Conservation (phyloP, 2,113 vertebrate genomes). For the Bolborhynchus lineola region DNA sequence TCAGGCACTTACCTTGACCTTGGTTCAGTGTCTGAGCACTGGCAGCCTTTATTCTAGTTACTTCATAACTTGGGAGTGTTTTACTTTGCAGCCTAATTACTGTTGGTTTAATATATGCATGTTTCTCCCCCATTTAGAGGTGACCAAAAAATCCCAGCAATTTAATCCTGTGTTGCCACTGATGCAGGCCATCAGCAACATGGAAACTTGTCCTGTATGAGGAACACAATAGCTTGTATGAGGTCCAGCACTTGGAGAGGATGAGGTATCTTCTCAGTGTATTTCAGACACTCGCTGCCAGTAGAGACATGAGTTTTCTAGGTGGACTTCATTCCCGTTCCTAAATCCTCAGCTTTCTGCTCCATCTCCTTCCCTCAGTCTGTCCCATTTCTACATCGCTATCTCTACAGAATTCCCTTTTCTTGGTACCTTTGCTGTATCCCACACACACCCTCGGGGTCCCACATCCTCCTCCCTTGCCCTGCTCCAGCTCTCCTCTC, state of each 20-base stretch:
- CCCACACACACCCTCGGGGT: fast-evolving
- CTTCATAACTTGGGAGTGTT: not conserved
- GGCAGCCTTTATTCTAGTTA: not conserved
- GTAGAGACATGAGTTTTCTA: not conserved
- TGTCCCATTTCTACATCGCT: not conserved
- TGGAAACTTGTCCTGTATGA: not conserved
- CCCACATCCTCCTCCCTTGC: fast-evolving
- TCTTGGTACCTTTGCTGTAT: not conserved
- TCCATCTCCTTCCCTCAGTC: not conserved
- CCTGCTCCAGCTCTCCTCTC: not conserved
- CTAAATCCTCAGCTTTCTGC: not conserved
- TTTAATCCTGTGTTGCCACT: not conserved
- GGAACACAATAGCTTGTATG: not conserved
- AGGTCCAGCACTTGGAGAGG: not conserved
- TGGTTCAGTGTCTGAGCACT: not conserved
- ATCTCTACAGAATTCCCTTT: not conserved
- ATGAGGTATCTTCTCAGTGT: fast-evolving
- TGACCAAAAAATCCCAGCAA: not conserved
- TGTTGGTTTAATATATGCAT: not conserved
- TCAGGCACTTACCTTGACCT: not conserved
- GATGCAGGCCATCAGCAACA: not conserved
- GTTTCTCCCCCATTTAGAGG: not conserved
- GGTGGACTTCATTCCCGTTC: not conserved
- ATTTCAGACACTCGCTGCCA: not conserved
- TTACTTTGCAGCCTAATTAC: not conserved